Conservation (phyloP, 2,888 invertebrate species). For the Cerastis leucographa region DNA sequence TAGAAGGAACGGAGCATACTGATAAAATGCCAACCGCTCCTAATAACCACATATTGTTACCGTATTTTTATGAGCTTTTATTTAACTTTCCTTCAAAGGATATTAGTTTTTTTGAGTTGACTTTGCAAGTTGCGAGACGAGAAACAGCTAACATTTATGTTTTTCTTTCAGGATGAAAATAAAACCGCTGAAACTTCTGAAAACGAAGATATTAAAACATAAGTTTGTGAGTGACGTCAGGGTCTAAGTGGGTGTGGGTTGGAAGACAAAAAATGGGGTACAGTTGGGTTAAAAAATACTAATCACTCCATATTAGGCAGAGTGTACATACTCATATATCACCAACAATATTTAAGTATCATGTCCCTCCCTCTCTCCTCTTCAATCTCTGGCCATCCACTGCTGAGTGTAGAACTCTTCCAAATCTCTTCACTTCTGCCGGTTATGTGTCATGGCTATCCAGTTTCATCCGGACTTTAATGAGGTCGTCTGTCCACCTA, state of each 20-base stretch:
- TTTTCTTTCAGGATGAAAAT: slow-evolving; percentile 56
- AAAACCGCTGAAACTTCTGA: slow-evolving; percentile 25
- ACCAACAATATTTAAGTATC: too few relatives aligned
- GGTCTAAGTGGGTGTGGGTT: slow-evolving; percentile 6
- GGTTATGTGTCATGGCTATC: too few relatives aligned
- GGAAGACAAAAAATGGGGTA: slow-evolving; percentile 11
- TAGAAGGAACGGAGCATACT: neutral
- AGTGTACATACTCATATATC: too few relatives aligned
- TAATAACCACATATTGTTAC: slow-evolving; percentile 44
- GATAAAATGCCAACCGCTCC: slow-evolving; percentile 9
- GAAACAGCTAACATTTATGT: slow-evolving; percentile 27
- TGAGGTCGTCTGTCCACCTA: too few relatives aligned
- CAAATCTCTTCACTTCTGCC: too few relatives aligned
- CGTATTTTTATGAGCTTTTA: slow-evolving; percentile 23
- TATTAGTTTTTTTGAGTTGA: slow-evolving; percentile 59
- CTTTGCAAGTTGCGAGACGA: slow-evolving; percentile 46
- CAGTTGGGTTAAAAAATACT: neutral
- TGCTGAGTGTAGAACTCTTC: too few relatives aligned
- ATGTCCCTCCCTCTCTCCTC: too few relatives aligned
- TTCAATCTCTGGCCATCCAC: too few relatives aligned
- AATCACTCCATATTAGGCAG: neutral
- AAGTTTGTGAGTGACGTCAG: slow-evolving; percentile 23
- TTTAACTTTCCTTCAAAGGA: slow-evolving; percentile 54
- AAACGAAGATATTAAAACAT: slow-evolving; percentile 23
- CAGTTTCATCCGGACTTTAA: too few relatives aligned